These are phyloP conservation scores for Canis aureus DNA, from an alignment of 2,113 vertebrate genomes.

Conservation along the genomic window DNA sequence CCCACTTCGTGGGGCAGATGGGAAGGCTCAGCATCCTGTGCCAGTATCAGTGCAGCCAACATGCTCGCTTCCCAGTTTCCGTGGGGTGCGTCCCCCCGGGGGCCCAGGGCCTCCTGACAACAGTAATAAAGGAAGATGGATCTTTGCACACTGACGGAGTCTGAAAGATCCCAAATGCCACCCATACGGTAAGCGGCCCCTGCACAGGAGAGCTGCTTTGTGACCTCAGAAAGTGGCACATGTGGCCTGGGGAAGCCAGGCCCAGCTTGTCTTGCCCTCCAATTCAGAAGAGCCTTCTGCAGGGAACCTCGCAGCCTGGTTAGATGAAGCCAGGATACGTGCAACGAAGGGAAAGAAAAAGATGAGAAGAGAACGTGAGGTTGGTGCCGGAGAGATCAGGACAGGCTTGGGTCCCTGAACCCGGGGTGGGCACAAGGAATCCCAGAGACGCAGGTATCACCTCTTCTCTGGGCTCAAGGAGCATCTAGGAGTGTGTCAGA, in stretches of 20 bases:
- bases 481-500: background rate
- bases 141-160: constrained; percentile 80
- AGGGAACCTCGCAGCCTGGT: constrained; percentile 10
- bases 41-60: constrained; percentile 70
- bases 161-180: constrained; percentile 78
- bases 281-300: constrained; percentile 62
- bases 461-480: background rate
- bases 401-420: background rate
- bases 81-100: constrained; percentile 62
- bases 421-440: background rate
- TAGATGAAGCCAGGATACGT: background rate
- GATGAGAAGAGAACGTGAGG: background rate
- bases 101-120: constrained; percentile 77
- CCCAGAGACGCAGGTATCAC: background rate
- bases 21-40: constrained; percentile 31
- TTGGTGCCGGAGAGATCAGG: background rate
- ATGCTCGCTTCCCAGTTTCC: constrained; percentile 76
- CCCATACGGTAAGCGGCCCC: constrained; percentile 67
- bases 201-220: constrained; percentile 72
- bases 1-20: constrained; percentile 55
- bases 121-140: constrained; percentile 83
- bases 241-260: constrained; percentile 68
- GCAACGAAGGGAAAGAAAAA: background rate
- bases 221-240: constrained; percentile 74
- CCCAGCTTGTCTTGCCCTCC: constrained; percentile 30